Conservation (phyloP, 2,113 vertebrate genomes). For the Dendrocopos noguchii region DNA sequence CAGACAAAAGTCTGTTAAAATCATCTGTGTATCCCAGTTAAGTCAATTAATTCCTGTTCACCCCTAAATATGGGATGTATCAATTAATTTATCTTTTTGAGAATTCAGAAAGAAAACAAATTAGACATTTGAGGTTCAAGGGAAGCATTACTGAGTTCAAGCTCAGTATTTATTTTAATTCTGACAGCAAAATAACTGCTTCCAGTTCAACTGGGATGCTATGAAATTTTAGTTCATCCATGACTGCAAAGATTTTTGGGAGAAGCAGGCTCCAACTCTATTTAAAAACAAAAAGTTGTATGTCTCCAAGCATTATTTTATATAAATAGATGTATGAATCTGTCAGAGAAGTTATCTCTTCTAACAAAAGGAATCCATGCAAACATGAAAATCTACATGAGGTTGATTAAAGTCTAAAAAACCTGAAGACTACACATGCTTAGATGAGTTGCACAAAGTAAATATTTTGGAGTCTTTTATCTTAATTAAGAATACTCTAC, state of each 20-base stretch:
- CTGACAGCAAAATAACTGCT: constrained; percentile 28
- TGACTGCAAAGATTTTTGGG: neutral
- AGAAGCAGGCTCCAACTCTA: neutral
- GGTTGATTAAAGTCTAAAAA: neutral
- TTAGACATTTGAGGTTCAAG: neutral
- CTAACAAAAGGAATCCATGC: neutral
- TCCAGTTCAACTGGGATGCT: constrained; percentile 16
- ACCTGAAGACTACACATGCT: neutral
- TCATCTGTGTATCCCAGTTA: neutral
- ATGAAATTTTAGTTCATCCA: constrained; percentile 10
- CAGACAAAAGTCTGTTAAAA: neutral
- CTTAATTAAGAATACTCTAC: neutral
- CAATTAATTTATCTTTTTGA: neutral
- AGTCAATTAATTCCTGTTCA: neutral
- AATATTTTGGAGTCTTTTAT: neutral
- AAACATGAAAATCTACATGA: neutral
- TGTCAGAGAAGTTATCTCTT: neutral
- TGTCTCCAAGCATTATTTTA: neutral
- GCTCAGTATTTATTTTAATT: constrained; percentile 6
- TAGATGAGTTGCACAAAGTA: neutral
- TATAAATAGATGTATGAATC: neutral
- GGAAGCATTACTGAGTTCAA: constrained; percentile 13
- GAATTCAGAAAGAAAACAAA: neutral
- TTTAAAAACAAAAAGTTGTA: neutral
- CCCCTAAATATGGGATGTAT: neutral